A percentile compares a stretch with the other conserved stretches of the same genome.
Conservation (phyloP, 2,113 vertebrate genomes). For the Prietella phreatophila region DNA sequence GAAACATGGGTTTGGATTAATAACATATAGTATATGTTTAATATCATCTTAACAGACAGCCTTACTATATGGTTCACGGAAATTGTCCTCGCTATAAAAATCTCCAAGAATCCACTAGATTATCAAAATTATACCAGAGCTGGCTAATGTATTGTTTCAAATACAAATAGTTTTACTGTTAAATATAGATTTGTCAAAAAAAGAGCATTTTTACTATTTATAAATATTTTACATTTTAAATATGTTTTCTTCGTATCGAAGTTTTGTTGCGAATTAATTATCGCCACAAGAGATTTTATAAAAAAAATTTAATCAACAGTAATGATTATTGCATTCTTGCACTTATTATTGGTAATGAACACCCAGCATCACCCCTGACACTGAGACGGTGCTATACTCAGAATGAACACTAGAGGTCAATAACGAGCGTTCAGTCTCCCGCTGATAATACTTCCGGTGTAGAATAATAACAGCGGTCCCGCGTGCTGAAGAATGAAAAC, state of each 20-base stretch:
- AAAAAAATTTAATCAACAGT: neutral
- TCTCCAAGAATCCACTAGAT: neutral
- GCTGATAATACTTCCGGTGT: neutral
- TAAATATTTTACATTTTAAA: neutral
- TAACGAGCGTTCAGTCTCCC: neutral
- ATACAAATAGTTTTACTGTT: neutral
- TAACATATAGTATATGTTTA: neutral
- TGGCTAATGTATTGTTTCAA: neutral
- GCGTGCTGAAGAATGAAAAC: neutral
- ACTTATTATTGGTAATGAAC: neutral
- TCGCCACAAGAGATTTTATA: neutral
- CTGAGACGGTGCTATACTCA: neutral
- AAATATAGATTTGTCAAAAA: neutral
- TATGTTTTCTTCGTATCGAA: neutral
- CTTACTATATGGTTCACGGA: neutral
- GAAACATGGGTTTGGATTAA: neutral
- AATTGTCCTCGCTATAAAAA: neutral
- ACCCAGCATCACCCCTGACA: neutral
- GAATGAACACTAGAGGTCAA: constrained; percentile 18
- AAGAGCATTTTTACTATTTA: neutral
- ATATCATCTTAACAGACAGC: neutral
- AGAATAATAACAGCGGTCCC: neutral
- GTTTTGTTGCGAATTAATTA: neutral
- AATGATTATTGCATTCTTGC: neutral
- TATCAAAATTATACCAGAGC: neutral